A percentile compares a stretch with the other conserved stretches of the same genome.
Conservation (phyloP, 2,888 invertebrate genomes). For the Argyresthia goedartella region DNA sequence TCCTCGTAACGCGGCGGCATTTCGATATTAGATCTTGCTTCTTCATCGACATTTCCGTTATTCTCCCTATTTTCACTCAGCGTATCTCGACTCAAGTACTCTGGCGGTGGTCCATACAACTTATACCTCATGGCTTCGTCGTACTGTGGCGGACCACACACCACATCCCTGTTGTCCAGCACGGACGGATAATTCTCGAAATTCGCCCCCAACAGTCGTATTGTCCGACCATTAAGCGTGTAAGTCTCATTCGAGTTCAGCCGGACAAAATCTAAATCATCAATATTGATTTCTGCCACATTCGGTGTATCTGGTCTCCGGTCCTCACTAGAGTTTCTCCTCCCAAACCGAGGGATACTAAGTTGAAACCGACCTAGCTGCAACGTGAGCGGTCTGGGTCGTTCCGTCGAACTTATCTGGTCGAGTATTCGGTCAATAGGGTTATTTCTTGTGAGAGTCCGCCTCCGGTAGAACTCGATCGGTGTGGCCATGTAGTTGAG, state of each 20-base stretch:
- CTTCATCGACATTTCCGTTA: slow-evolving; percentile 25
- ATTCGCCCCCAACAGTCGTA: slow-evolving; percentile 46
- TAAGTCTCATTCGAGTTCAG: slow-evolving; percentile 47
- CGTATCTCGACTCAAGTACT: slow-evolving; percentile 23
- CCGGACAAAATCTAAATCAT: slow-evolving; percentile 43
- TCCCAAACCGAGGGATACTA: slow-evolving; percentile 37
- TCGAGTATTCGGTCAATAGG: slow-evolving; percentile 27
- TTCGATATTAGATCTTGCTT: slow-evolving; percentile 42
- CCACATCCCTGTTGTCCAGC: slow-evolving; percentile 4
- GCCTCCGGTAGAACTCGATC: slow-evolving; percentile 28
- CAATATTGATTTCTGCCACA: slow-evolving; percentile 44
- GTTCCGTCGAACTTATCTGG: slow-evolving; percentile 5
- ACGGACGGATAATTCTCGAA: slow-evolving; percentile 44
- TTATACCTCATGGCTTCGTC: slow-evolving; percentile 52
- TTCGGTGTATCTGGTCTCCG: slow-evolving; percentile 50
- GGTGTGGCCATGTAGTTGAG: slow-evolving; percentile 41
- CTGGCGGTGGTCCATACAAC: slow-evolving; percentile 57
- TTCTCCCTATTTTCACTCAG: slow-evolving; percentile 13
- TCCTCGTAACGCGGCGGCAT: slow-evolving; percentile 59
- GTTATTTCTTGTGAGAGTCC: slow-evolving; percentile 8
- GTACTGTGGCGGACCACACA: slow-evolving; percentile 44
- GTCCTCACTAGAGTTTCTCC: slow-evolving; percentile 14
- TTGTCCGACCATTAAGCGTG: slow-evolving; percentile 54
- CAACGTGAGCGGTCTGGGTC: slow-evolving; percentile 33
- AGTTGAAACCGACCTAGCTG: slow-evolving; percentile 53